Base-by-base conservation (phyloP, 2,113 vertebrate species). In the Oostethus manadensis region DNA sequence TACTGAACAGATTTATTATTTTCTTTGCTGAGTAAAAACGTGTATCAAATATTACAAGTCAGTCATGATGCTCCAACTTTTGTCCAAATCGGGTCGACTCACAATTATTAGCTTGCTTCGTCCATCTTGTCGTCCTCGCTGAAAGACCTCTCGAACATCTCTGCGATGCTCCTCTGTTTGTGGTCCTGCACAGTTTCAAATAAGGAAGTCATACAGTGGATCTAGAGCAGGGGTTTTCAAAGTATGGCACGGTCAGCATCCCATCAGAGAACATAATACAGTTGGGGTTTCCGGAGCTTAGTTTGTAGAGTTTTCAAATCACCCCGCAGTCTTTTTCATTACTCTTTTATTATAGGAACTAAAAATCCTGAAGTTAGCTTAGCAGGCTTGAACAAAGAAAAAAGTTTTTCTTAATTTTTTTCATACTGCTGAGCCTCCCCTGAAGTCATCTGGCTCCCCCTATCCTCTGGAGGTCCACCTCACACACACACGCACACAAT, bases 71-170 rank as follows among this genome's bases (percentile, higher is more conserved):
- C 0, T n/a, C 18, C 3, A 47, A 26, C 50, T 10, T 17, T 29
- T 29, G 29, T 33, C 3, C 2, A 42, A 42, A 42, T 8, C 6
- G 2, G 44, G 43, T n/a, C 14, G 10, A 18, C 2, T 54, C 40
- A n/a, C 4, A 13, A 33, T 38, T 20, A 55, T 17, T 40, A 35
- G 9, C 6, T 18, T 55, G 18, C 66, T 51, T 93, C 89, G n/a
- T 94, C 89, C 6, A 64, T 10, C 0, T 87, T 78, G 5, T 88
- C 85, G 0, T 82, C 86, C 1, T 81, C 86, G 26, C 79, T 83
- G 61, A 94, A 93, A 1, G 91, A 92, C 54, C 82, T 90, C 85
- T 94, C 90, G 81, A 97, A 95, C 83, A 97, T 93, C 64, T 94
- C 91, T 0, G 86, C 87, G 61, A 96, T 93, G 6, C 77, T 92